Evolutionary conservation across 2,888 invertebrate genomes (phyloP), one percentile per base, ranked within the genome.

Genomic region (Troides oblongomaculatus): DNA sequence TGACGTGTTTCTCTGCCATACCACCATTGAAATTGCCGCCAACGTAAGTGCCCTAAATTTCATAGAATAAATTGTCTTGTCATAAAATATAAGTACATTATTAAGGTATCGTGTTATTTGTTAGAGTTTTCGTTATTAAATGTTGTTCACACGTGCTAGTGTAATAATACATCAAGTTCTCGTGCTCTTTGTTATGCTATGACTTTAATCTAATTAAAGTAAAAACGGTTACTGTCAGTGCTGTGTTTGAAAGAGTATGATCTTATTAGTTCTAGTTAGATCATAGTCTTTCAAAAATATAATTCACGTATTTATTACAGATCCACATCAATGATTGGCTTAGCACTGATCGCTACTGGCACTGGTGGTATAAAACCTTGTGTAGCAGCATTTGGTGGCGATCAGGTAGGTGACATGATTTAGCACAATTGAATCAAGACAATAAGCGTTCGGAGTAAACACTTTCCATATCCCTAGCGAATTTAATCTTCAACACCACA

Each of bases 321-420:
- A 18, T 77, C 85, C 10, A 90, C 93, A 56, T 94, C 94, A 12
- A 91, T 93, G 83, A 79, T 94, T 14, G 94, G 94, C 0, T 79
- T 95, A 71, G 78, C 89, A 2, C 79, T 94, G 64, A 96, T 97
- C 73, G 96, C 96, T 0, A 84, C 96, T 23, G 97, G 97, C 1
- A 96, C 97, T 0, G 97, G 97, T 12, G 97, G 97, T 0, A 97
- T 97, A 73, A 97, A 97, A 79, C 97, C 97, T 0, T 97, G 97
- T 80, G 97, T 97, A 0, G 95, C 96, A 12, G 96, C 97, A 0
- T 97, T 97, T 82, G 97, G 97, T 4, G 97, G 97, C 5, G 97
- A 97, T 82, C 97, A 97, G 91, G 92, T 92, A 2, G 10, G 53
- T 53, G n/a, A 53, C 53, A 53, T 12, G 53, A 53, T n/a, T n/a